A percentile compares a stretch with the other conserved stretches of the same genome.
phyloP scores from a whole-genome alignment of 2,797 vertebrate species.

The Nyctalus aviator region DNA sequence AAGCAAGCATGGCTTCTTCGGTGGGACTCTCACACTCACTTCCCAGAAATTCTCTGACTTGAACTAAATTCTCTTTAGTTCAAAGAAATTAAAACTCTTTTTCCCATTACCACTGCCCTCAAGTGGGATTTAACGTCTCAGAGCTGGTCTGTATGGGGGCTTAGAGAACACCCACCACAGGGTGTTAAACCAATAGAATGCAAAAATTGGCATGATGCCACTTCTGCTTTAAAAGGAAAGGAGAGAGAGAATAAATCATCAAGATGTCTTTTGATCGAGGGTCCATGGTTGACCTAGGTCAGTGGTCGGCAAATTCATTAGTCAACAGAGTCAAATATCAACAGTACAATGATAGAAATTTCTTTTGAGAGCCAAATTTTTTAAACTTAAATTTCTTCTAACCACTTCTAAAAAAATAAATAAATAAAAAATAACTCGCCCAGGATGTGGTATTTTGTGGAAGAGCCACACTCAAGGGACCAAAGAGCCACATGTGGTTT shows the following conservation, averaged over 20 bases:
- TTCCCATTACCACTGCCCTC: neutral
- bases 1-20: neutral
- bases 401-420: too few relatives aligned
- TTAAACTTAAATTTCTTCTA: too few relatives aligned
- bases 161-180: neutral
- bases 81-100: neutral
- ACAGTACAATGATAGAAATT: too few relatives aligned
- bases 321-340: too few relatives aligned
- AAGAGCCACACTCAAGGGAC: too few relatives aligned
- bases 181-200: neutral
- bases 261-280: neutral
- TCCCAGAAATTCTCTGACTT: neutral
- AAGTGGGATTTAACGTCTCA: slow-evolving; percentile 21
- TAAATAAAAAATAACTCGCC: too few relatives aligned
- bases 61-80: neutral
- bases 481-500: too few relatives aligned
- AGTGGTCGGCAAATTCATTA: neutral
- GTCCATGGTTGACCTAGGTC: neutral
- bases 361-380: too few relatives aligned
- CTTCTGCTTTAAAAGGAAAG: neutral
- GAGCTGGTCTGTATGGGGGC: neutral
- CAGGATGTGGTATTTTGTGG: too few relatives aligned
- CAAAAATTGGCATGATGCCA: neutral
- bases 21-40: neutral
- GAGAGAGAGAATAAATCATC: neutral